These are phyloP conservation scores for Chloroclysta siterata DNA, from an alignment of 2,888 invertebrate genomes.

Conservation along the genomic window DNA sequence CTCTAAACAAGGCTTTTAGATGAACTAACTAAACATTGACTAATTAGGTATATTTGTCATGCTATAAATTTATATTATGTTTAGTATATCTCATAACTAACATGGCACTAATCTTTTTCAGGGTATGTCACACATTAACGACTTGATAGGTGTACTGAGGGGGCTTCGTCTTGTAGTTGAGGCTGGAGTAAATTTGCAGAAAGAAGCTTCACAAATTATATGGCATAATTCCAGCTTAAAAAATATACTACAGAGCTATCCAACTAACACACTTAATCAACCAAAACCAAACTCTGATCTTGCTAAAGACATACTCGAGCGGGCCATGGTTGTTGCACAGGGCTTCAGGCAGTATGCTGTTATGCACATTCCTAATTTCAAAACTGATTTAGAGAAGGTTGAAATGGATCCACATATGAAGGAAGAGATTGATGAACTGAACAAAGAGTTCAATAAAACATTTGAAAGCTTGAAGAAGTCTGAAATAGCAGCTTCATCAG, in stretches of 20 bases:
- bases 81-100: constrained; percentile 37
- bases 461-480: constrained; percentile 68
- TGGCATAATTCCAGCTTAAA: constrained; percentile 90
- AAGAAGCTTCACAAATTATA: constrained; percentile 83
- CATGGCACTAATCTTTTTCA: constrained; percentile 60
- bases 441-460: constrained; percentile 74
- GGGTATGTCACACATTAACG: constrained; percentile 86
- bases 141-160: constrained; percentile 87
- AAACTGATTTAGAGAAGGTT: constrained; percentile 49
- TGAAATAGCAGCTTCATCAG: constrained; percentile 37
- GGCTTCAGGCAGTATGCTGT: constrained; percentile 87
- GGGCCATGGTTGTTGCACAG: constrained; percentile 88
- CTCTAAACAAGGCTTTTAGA: too few species aligned
- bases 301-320: constrained; percentile 81
- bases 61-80: too few species aligned
- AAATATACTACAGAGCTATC: constrained; percentile 64
- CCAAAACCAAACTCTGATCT: constrained; percentile 59
- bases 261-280: constrained; percentile 63
- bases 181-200: constrained; percentile 88
- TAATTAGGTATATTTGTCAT: too few species aligned
- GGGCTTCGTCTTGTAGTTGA: constrained; percentile 88
- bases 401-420: constrained; percentile 65
- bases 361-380: constrained; percentile 66
- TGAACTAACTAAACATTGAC: too few species aligned
- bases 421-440: constrained; percentile 75